Evolutionary conservation across 2,797 vertebrate species (phyloP).

Genomic region (Scleropages formosus): DNA sequence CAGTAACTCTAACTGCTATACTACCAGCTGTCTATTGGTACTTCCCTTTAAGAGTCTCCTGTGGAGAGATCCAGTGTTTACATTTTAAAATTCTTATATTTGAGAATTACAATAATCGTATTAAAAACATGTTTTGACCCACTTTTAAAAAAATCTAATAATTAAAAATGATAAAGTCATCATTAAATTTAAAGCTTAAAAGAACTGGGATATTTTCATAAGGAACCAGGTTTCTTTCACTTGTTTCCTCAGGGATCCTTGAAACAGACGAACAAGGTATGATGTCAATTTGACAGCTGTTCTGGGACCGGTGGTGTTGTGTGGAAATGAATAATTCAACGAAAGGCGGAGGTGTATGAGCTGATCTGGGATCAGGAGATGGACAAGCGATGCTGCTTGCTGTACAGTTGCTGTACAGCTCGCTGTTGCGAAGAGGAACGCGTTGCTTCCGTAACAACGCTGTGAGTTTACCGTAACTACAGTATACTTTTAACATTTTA

Average conservation of each 20-base stretch:
- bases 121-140: no score
- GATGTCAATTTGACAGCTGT: background rate
- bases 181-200: background rate
- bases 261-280: constrained; percentile 11
- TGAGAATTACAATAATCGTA: no score
- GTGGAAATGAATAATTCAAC: background rate
- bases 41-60: no score
- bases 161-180: no score
- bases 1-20: no score
- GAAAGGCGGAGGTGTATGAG: background rate
- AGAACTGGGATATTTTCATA: background rate
- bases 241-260: constrained; percentile 11
- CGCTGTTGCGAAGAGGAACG: background rate
- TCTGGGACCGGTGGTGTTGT: background rate
- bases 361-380: background rate
- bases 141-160: no score
- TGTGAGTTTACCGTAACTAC: background rate
- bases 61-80: no score
- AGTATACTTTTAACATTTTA: background rate
- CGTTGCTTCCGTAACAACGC: background rate
- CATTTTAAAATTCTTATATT: no score
- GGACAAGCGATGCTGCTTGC: no score
- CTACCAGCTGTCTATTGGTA: no score
- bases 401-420: background rate
- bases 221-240: background rate